phyloP scores from a whole-genome alignment of 53 echinoderm and acorn worm genomes.

The Mesocentrotus franciscanus region DNA sequence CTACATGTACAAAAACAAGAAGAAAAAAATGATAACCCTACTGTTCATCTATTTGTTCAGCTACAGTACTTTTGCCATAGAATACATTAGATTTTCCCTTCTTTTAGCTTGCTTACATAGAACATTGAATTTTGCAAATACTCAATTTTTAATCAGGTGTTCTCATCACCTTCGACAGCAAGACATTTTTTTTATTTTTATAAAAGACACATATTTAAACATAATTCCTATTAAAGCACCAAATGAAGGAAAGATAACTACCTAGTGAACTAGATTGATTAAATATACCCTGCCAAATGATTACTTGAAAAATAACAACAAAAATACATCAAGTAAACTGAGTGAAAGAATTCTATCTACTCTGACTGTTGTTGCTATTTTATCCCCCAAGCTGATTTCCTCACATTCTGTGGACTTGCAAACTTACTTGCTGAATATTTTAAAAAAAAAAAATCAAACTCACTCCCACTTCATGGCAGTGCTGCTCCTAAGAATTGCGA shows the following conservation, averaged over 20 bases:
- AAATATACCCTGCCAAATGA: slow-evolving; percentile 44
- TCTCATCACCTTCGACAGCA: neutral
- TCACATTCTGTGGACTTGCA: neutral
- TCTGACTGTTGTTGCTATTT: neutral
- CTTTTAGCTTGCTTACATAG: slow-evolving; percentile 41
- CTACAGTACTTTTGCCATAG: slow-evolving; percentile 71
- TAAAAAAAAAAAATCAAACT: neutral
- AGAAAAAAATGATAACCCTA: slow-evolving; percentile 27
- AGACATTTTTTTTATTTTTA: slow-evolving; percentile 40
- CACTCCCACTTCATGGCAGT: neutral
- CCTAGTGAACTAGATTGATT: slow-evolving; percentile 18
- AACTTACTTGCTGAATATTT: neutral
- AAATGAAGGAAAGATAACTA: slow-evolving; percentile 35
- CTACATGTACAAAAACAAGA: slow-evolving; percentile 64
- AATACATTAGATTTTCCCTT: slow-evolving; percentile 58
- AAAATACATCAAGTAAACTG: neutral
- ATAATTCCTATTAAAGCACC: slow-evolving; percentile 53
- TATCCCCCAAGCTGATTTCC: neutral
- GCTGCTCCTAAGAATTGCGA: neutral
- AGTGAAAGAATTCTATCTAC: neutral
- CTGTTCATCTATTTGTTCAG: slow-evolving; percentile 16
- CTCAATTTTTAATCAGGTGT: slow-evolving; percentile 29
- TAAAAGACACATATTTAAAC: slow-evolving; percentile 9
- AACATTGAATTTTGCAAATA: slow-evolving; percentile 42
- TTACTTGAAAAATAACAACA: neutral